Percentiles rank a stretch among this genome's conserved stretches.
These are phyloP conservation scores for Cyclargus thomasi DNA, from an alignment of 1,140 invertebrate genomes.

Conservation along the genomic window DNA sequence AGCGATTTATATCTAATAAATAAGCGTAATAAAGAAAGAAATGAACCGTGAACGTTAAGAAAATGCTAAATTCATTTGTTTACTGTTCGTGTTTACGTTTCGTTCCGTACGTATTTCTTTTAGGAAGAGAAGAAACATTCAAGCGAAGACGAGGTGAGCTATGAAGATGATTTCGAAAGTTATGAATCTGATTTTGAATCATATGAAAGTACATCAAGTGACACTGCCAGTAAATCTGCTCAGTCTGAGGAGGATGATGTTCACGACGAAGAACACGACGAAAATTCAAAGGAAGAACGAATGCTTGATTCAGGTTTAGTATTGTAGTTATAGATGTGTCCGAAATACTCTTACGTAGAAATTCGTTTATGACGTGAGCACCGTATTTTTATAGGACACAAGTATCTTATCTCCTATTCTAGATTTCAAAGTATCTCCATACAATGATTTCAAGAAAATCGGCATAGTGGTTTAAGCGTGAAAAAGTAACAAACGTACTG, in stretches of 20 bases:
- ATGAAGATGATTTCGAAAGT: conserved; percentile 78
- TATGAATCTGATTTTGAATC: conserved; percentile 78
- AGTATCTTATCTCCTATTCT: too few relatives aligned
- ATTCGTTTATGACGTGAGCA: too few relatives aligned
- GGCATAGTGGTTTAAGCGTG: too few relatives aligned
- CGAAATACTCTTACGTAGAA: too few relatives aligned
- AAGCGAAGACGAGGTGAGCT: conserved; percentile 59
- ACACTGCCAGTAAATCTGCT: conserved; percentile 24
- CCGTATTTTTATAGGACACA: too few relatives aligned
- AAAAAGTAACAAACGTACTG: too few relatives aligned
- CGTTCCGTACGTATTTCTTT: not conserved
- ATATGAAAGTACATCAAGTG: conserved; percentile 43
- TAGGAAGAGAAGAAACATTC: conserved; percentile 30
- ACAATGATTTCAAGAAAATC: too few relatives aligned
- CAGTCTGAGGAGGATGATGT: conserved; percentile 20
- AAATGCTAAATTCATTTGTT: too few relatives aligned
- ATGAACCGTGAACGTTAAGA: too few relatives aligned
- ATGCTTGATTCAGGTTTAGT: conserved; percentile 80
- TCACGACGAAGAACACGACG: conserved; percentile 21
- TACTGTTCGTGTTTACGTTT: not conserved
- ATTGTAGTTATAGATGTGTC: too few relatives aligned
- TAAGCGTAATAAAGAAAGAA: not conserved
- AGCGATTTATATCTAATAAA: too few relatives aligned
- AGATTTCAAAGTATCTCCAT: too few relatives aligned
- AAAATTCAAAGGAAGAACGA: conserved; percentile 63